Conservation (phyloP, 2,113 vertebrate species). For the Cathartes aura region DNA sequence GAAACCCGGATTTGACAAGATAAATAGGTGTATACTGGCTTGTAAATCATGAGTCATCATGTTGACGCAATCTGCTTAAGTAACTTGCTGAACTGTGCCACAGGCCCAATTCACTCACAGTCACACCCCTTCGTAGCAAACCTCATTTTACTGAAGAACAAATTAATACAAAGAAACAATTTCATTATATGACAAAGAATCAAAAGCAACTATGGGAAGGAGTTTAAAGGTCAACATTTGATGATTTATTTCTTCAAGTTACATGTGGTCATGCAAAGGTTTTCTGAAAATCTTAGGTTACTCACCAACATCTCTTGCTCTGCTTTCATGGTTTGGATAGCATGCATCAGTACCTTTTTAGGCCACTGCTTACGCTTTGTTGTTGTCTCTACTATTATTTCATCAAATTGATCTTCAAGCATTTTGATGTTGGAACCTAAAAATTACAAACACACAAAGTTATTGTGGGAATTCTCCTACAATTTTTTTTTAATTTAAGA, state of each 20-base stretch:
- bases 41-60: not conserved
- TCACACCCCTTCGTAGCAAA: not conserved
- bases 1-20: not conserved
- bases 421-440: slow-evolving; percentile 73
- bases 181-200: not conserved
- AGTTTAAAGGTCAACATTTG: not conserved
- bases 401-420: slow-evolving; percentile 89
- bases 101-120: not conserved
- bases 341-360: slow-evolving; percentile 82
- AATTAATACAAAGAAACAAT: not conserved
- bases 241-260: not conserved
- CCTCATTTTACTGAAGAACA: not conserved
- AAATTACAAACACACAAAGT: slow-evolving; percentile 7
- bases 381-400: slow-evolving; percentile 84
- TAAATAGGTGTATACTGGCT: not conserved
- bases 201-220: not conserved
- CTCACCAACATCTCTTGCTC: slow-evolving; percentile 89
- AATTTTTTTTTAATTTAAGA: not conserved
- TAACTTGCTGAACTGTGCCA: not conserved
- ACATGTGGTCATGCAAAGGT: not conserved
- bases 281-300: not conserved
- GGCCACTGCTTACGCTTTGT: slow-evolving; percentile 85
- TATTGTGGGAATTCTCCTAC: not conserved
- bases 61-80: not conserved
- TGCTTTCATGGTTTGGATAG: slow-evolving; percentile 82